Base-by-base conservation (phyloP, 2,888 invertebrate genomes). In the Ichneumon xanthorius region DNA sequence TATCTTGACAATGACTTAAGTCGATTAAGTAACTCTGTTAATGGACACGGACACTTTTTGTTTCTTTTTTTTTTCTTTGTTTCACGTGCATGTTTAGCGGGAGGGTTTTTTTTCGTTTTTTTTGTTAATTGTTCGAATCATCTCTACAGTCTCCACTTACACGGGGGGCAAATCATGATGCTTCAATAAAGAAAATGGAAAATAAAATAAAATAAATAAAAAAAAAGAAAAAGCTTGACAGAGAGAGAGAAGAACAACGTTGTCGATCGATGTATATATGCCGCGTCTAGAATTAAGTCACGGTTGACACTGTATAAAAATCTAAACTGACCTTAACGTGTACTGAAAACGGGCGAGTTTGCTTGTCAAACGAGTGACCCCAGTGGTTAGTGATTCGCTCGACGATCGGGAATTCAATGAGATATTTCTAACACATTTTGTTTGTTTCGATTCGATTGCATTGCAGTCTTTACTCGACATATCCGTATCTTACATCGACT, bases 261-360 rank as follows among this genome's bases (percentile, higher is more conserved):
- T 55, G 68, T 82, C 82, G 40, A 81, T 88, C 80, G 82, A 87
- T 87, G 82, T 82, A 83, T 68, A 68, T 73, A 75, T 67, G 83
- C 70, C 82, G 79, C 81, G 83, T 85, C 71, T 80, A 82, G 76
- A 84, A 79, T 87, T 67, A 80, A 87, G 87, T 89, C 84, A 87
- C 86, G 80, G 80, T 88, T 83, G 87, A 90, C 90, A 90, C 88
- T 89, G 92, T 93, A 93, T 92, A 92, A 93, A 93, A 92, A 92
- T 93, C 92, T 92, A 92, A 92, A 92, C 91, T 92, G 92, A 92
- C 91, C 91, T 91, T 92, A 91, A 90, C 88, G 88, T 86, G 89
- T 90, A 92, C 91, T 90, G 91, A 90, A 92, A 92, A 91, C 89
- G 90, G 87, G 90, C 89, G 89, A 87, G 85, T 86, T 88, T 80